A percentile compares a stretch with the other conserved stretches of the same genome.
Conservation (phyloP, 2,888 invertebrate genomes). For the Eurytoma adleriae region DNA sequence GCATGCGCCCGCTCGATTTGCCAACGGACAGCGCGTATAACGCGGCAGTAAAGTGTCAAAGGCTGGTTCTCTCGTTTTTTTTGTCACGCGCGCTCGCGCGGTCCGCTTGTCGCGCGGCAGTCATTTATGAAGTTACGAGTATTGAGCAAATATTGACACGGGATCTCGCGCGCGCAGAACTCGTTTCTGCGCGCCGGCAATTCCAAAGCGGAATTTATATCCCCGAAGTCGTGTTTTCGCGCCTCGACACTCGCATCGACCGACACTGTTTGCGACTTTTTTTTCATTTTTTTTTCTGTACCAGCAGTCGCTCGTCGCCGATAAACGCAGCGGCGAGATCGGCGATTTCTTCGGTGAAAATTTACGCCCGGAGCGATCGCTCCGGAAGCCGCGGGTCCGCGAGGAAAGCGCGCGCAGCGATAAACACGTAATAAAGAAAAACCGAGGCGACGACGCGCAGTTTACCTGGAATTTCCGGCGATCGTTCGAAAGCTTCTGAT, state of each 20-base stretch:
- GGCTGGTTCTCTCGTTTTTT: neutral
- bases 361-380: neutral
- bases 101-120: constrained; percentile 24
- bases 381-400: too few relatives aligned
- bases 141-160: constrained; percentile 50
- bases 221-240: constrained; percentile 23
- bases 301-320: neutral
- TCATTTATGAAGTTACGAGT: constrained; percentile 33
- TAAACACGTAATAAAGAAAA: constrained; percentile 44
- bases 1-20: neutral
- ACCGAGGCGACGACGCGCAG: neutral
- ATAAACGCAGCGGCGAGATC: neutral
- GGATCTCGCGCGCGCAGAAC: constrained; percentile 29
- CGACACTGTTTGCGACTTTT: neutral
- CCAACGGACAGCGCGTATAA: constrained; percentile 7
- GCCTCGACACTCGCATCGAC: neutral
- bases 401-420: constrained; percentile 27
- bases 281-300: neutral
- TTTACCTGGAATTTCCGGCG: constrained; percentile 46
- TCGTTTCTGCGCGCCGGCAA: constrained; percentile 29
- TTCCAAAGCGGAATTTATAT: constrained; percentile 26
- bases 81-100: neutral
- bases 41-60: constrained; percentile 31
- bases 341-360: neutral
- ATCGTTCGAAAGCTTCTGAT: neutral